Base-by-base conservation (phyloP, 2,888 invertebrate species). In the Piscicola geometra region DNA sequence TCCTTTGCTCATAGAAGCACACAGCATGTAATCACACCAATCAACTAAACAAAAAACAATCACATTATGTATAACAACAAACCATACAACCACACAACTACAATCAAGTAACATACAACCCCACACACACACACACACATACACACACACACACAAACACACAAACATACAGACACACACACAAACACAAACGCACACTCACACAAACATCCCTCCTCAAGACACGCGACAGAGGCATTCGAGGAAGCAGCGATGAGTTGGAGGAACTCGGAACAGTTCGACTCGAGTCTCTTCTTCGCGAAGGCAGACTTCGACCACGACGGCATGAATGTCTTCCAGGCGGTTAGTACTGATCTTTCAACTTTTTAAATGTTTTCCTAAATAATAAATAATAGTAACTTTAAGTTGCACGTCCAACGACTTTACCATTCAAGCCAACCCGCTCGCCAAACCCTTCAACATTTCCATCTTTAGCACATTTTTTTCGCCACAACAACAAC, bases 271-370 rank as follows among this genome's bases (percentile, higher is more conserved):
- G 32, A 47, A 30, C 25, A 71, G 15, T 71, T 52, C 52, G 52
- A 71, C 25, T 32, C 52, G 21, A 71, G 3, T 9, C 41, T 71
- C 18, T 71, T 71, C 21, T 71, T 71, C 32, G 71, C 52, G 25
- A 71, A 30, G 32, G 52, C 28, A 5, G 52, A 71, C 30, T 71
- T 52, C 33, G 52, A 52, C 30, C 28, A 30, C 1, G 50, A 33
- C 21, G 71, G 52, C 30, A 30, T 52, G 25, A 28, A 52, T 18
- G 71, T 71, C 32, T 71, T 71, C 25, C 50, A 71, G 52, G 12
- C 50, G 47, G 71, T 71, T 9, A 25, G 50, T 69, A 9, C n/a
- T 1, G 15, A 36, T n/a, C 28, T 66, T 66, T 66, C 30, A 21
- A 1, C 25, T 69, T 36, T 69, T 35, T n/a, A 41, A n/a, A 36